A percentile compares a stretch with the other conserved stretches of the same genome.
Evolutionary conservation across 2,888 invertebrate species (phyloP).

Genomic region (Helobdella robusta): DNA sequence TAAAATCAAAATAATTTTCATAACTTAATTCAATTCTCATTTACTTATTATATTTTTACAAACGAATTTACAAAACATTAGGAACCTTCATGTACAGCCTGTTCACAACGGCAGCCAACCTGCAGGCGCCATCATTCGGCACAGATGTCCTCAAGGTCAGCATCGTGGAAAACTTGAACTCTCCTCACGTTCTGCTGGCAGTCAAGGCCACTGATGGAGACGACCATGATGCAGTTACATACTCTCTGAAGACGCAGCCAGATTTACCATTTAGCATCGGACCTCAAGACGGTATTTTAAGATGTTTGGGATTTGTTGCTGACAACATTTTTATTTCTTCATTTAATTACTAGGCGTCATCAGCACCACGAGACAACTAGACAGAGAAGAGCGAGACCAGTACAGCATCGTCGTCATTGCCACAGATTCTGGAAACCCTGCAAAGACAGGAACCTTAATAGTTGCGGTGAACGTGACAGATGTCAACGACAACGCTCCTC

Average conservation of each 20-base stretch:
- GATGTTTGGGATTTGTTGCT: too few species aligned
- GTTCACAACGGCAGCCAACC: background rate
- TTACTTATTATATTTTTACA: too few species aligned
- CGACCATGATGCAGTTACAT: background rate
- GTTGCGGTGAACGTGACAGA: slow-evolving; percentile 18
- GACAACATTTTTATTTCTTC: too few species aligned
- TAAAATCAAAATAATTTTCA: too few species aligned
- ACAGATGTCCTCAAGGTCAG: slow-evolving; percentile 6
- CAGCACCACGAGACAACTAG: background rate
- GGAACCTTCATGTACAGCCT: slow-evolving; percentile 21
- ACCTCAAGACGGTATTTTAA: slow-evolving; percentile 13
- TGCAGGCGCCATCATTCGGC: slow-evolving; percentile 12
- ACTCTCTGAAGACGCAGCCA: background rate
- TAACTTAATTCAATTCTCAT: too few species aligned
- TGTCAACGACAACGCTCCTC: slow-evolving; percentile 27
- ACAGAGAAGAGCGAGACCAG: slow-evolving; percentile 16
- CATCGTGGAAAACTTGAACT: slow-evolving; percentile 13
- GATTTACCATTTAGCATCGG: slow-evolving; percentile 22
- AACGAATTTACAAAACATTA: too few species aligned
- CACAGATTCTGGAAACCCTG: slow-evolving; percentile 17
- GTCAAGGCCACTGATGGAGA: slow-evolving; percentile 13
- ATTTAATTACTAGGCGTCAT: too few species aligned
- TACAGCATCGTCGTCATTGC: slow-evolving; percentile 25
- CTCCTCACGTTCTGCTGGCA: background rate
- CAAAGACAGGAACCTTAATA: slow-evolving; percentile 18